phyloP scores from a whole-genome alignment of 2,113 vertebrate species.

The Leiothrix lutea region DNA sequence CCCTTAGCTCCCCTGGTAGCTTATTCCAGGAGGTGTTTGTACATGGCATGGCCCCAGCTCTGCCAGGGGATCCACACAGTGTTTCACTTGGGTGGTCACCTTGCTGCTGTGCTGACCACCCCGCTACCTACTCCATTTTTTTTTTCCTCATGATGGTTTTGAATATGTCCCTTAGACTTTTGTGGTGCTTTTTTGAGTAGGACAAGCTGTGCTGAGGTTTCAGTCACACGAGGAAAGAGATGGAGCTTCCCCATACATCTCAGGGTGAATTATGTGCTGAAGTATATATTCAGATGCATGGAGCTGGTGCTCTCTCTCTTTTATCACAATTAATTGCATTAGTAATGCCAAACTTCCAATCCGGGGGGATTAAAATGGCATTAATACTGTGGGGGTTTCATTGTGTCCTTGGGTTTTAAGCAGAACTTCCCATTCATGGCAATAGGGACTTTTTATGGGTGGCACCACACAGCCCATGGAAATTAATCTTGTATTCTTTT shows the following conservation, averaged over 20 bases:
- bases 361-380: background rate
- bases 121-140: background rate
- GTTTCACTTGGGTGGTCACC: background rate
- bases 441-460: background rate
- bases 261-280: background rate
- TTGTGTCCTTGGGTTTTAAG: background rate
- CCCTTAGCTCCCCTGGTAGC: background rate
- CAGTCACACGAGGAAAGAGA: background rate
- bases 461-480: background rate
- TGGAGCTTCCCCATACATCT: background rate
- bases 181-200: background rate
- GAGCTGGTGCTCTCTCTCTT: background rate
- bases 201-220: background rate
- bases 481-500: constrained; percentile 57
- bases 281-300: background rate
- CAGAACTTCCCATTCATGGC: background rate
- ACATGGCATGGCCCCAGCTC: rapidly evolving
- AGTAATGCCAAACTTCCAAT: background rate
- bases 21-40: background rate
- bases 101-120: background rate
- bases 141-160: background rate
- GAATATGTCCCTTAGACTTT: background rate
- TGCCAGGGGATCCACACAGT: background rate
- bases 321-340: constrained; percentile 34
- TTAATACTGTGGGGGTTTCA: background rate